Conservation (phyloP, 35 echinoderm and acorn worm species). For the Heliocidaris erythrogramma region DNA sequence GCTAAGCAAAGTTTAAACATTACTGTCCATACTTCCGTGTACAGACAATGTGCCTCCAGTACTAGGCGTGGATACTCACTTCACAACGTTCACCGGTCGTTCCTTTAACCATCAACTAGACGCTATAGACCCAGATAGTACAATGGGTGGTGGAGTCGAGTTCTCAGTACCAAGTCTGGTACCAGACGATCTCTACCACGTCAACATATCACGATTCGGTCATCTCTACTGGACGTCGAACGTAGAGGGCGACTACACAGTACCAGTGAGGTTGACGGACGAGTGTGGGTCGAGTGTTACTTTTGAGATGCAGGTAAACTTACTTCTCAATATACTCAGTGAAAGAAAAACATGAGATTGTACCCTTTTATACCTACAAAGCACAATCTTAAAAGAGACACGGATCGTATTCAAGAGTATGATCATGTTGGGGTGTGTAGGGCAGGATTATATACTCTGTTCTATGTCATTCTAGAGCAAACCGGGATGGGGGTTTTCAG, state of each 20-base stretch:
- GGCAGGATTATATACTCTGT: too few relatives aligned
- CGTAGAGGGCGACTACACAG: constrained; percentile 43
- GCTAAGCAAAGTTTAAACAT: too few relatives aligned
- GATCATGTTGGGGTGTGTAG: background rate
- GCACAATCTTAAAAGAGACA: background rate
- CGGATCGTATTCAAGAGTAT: background rate
- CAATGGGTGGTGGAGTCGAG: background rate
- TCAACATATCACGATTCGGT: constrained; percentile 46
- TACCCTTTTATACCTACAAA: too few relatives aligned
- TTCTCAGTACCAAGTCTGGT: constrained; percentile 30
- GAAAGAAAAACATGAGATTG: too few relatives aligned
- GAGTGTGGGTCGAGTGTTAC: constrained; percentile 47
- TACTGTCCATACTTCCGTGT: background rate
- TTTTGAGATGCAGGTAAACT: constrained; percentile 51
- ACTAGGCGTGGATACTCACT: background rate
- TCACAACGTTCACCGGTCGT: constrained; percentile 52
- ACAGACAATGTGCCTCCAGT: constrained; percentile 65
- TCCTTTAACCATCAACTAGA: constrained; percentile 56
- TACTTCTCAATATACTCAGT: too few relatives aligned
- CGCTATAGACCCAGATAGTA: constrained; percentile 56
- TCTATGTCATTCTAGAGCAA: too few relatives aligned
- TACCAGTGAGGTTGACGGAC: constrained; percentile 58
- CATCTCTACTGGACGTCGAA: constrained; percentile 51
- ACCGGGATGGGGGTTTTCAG: too few relatives aligned
- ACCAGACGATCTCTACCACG: background rate